Conservation (phyloP, 2,888 invertebrate species). For the Troilus luridus region DNA sequence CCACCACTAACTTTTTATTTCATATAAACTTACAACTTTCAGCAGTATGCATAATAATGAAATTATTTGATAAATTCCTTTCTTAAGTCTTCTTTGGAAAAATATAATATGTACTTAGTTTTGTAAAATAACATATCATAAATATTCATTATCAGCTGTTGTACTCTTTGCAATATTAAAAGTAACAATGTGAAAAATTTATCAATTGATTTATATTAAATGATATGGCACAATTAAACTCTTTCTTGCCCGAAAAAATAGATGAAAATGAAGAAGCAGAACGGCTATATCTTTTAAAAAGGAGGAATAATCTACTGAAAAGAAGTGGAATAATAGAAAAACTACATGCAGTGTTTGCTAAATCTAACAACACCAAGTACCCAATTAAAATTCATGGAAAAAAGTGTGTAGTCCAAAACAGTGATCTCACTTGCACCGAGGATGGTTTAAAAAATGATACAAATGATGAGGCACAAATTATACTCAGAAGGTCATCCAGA, state of each 20-base stretch:
- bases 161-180: background rate
- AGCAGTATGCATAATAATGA: background rate
- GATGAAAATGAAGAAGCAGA: constrained; percentile 30
- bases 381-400: constrained; percentile 13
- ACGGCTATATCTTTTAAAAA: constrained; percentile 5
- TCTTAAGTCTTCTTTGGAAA: background rate
- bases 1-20: background rate
- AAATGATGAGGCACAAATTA: background rate
- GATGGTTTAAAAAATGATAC: background rate
- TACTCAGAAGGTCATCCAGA: background rate
- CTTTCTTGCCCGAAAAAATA: constrained; percentile 26
- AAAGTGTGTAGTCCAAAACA: background rate
- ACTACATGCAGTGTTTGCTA: background rate
- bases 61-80: background rate
- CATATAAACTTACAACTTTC: background rate
- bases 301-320: constrained; percentile 5
- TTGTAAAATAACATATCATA: background rate
- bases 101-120: background rate
- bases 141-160: constrained; percentile 1
- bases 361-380: background rate
- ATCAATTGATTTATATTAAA: constrained; percentile 16
- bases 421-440: background rate
- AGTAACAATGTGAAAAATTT: background rate
- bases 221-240: constrained; percentile 41
- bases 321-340: constrained; percentile 42